Percentiles rank a stretch among this genome's conserved stretches.
Conservation (phyloP, 2,797 vertebrate species). For the Etheostoma perlongum region DNA sequence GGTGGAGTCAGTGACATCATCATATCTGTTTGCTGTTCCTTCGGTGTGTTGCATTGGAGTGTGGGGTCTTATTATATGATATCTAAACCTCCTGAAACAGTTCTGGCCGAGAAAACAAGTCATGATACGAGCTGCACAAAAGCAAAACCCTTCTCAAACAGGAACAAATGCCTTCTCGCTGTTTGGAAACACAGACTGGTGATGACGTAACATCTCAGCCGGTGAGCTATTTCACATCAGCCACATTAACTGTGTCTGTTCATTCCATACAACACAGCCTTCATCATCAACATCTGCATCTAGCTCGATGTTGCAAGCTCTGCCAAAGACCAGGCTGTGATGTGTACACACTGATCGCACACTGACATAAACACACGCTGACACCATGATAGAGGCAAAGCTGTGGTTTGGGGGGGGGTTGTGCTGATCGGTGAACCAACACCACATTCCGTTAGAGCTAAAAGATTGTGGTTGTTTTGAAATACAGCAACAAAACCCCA, state of each 20-base stretch:
- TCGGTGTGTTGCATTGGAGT: constrained; percentile 17
- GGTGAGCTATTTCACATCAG: constrained; percentile 11
- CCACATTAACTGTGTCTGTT: constrained; percentile 15
- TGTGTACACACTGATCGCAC: constrained; percentile 20
- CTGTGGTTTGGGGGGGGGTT: constrained; percentile 29
- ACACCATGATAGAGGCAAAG: constrained; percentile 40
- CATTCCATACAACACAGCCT: constrained; percentile 5
- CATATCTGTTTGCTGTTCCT: constrained; percentile 41
- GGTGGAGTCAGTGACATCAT: constrained; percentile 37
- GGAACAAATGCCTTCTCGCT: constrained; percentile 21
- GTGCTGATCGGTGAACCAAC: constrained; percentile 50
- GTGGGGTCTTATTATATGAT: constrained; percentile 10
- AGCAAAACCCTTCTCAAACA: constrained; percentile 19
- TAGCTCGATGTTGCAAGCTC: constrained; percentile 7
- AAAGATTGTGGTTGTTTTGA: constrained; percentile 12
- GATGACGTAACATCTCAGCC: background rate
- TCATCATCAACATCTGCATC: constrained; percentile 30
- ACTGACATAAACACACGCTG: constrained; percentile 34
- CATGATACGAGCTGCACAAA: background rate
- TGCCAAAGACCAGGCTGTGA: constrained; percentile 20
- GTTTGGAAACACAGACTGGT: constrained; percentile 3
- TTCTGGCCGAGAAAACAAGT: background rate
- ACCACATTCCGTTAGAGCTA: constrained; percentile 20
- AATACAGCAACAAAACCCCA: constrained; percentile 15
- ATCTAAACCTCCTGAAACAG: constrained; percentile 32